A percentile compares a stretch with the other conserved stretches of the same genome.
phyloP scores from a whole-genome alignment of 2,113 vertebrate species.

The Lepisosteus oculatus region DNA sequence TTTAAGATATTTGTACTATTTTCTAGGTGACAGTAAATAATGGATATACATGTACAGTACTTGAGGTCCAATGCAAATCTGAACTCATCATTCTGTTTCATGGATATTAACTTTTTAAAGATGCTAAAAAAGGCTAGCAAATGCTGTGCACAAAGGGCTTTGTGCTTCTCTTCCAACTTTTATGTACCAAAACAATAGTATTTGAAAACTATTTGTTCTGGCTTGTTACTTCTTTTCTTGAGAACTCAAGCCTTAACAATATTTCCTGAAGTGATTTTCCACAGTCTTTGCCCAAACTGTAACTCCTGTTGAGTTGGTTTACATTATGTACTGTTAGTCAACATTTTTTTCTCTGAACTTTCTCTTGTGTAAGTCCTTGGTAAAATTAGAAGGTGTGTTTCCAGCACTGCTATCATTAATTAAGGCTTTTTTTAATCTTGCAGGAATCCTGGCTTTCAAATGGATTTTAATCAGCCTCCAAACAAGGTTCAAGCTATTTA shows the following conservation, averaged over 20 bases:
- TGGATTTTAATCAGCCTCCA: conserved; percentile 23
- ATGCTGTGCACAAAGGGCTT: conserved; percentile 35
- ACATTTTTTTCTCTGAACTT: conserved; percentile 1
- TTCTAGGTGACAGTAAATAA: too few relatives aligned
- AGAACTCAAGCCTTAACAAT: conserved; percentile 39
- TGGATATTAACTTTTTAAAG: neutral
- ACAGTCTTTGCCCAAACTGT: conserved; percentile 25
- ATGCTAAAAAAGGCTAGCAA: neutral
- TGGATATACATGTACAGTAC: too few relatives aligned
- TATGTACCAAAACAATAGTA: conserved; percentile 45
- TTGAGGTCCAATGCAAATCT: too few relatives aligned
- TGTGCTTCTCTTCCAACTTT: conserved; percentile 38
- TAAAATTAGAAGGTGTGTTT: conserved; percentile 22
- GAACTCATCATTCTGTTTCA: too few relatives aligned
- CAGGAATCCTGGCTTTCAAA: conserved; percentile 24
- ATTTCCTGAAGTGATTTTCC: conserved; percentile 42
- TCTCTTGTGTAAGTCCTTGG: conserved; percentile 18
- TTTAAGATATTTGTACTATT: too few relatives aligned
- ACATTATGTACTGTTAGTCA: too few relatives aligned
- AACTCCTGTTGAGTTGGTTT: conserved; percentile 21
- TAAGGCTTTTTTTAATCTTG: conserved; percentile 23
- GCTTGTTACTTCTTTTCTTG: conserved; percentile 49
- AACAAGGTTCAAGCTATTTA: conserved; percentile 19
- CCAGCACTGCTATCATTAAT: conserved; percentile 3
- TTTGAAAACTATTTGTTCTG: conserved; percentile 45